Conservation (phyloP, 2,113 vertebrate genomes). For the Pungitius pungitius region DNA sequence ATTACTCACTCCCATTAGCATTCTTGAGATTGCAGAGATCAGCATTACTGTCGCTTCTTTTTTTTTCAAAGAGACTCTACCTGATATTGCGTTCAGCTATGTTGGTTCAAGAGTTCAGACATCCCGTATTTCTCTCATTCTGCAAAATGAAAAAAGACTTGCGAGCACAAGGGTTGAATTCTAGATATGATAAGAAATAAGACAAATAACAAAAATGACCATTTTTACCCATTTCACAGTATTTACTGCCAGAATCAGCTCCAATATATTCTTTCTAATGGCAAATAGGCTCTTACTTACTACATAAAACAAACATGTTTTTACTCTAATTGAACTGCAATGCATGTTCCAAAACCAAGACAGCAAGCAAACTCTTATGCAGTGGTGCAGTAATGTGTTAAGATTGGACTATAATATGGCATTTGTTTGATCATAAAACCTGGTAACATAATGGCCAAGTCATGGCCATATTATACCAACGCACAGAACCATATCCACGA, state of each 20-base stretch:
- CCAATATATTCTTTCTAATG: neutral
- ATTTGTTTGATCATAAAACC: neutral
- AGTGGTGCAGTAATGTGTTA: no score
- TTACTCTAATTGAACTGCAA: neutral
- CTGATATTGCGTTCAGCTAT: neutral
- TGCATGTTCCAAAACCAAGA: neutral
- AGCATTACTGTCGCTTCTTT: neutral
- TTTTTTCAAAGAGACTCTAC: neutral
- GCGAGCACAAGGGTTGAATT: neutral
- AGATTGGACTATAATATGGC: no score
- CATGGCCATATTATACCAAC: neutral
- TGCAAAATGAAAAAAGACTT: neutral
- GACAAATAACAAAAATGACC: neutral
- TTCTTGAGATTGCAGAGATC: constrained; percentile 3
- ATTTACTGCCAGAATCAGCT: neutral
- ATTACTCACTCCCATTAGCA: constrained; percentile 12
- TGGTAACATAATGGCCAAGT: neutral
- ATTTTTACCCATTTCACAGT: neutral
- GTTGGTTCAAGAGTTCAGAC: neutral
- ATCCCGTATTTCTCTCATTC: neutral
- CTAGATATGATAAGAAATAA: neutral
- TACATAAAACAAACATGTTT: neutral
- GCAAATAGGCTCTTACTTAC: neutral
- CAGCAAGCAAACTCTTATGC: neutral
- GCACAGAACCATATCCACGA: neutral